Evolutionary conservation across 2,113 vertebrate genomes (phyloP).

Genomic region (Tupaia chinensis): DNA sequence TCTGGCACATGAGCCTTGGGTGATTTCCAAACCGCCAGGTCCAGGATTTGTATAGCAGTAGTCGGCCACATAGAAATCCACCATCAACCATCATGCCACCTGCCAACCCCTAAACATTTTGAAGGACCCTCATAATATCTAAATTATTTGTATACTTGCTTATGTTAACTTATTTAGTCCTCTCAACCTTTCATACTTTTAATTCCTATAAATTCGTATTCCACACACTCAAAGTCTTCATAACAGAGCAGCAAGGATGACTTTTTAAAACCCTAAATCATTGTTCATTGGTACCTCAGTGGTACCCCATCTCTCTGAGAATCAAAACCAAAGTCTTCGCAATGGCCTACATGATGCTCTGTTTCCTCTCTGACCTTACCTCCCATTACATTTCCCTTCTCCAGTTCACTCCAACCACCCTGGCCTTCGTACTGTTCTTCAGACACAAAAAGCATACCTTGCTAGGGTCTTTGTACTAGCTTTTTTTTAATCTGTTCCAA

Average conservation of each 20-base stretch:
- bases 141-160: neutral
- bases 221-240: neutral
- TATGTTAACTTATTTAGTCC: neutral
- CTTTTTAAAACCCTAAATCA: neutral
- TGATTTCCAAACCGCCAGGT: too few species aligned
- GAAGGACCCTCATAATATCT: neutral
- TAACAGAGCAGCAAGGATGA: neutral
- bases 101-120: too few species aligned
- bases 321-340: neutral
- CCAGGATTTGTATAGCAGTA: too few species aligned
- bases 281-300: too few species aligned
- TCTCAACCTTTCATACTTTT: neutral
- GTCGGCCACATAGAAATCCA: too few species aligned
- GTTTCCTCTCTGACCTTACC: neutral
- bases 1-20: too few species aligned
- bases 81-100: too few species aligned
- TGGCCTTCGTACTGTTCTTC: neutral
- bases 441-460: neutral
- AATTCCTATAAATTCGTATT: neutral
- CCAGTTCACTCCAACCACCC: too few species aligned
- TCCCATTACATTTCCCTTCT: neutral
- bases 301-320: neutral
- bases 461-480: neutral
- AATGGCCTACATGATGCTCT: neutral
- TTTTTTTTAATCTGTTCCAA: neutral